These are phyloP conservation scores for Microctenopoma steveboyesi DNA, from an alignment of 2,797 vertebrate genomes.

Conservation along the genomic window DNA sequence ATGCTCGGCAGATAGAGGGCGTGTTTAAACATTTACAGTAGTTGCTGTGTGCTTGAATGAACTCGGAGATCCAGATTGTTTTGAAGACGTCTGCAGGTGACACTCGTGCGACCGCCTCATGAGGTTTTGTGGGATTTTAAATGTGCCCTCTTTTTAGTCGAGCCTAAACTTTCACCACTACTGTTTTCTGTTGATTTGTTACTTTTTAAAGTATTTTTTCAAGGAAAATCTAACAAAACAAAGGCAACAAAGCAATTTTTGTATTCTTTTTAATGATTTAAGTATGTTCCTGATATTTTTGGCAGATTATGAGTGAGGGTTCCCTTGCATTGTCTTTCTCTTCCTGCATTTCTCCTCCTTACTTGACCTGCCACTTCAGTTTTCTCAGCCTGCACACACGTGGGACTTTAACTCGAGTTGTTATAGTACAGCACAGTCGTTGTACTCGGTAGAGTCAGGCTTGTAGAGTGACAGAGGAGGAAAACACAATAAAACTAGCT, in stretches of 20 bases:
- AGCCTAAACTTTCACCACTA: constrained; percentile 37
- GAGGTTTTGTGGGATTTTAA: background rate
- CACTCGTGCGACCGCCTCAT: background rate
- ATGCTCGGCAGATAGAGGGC: constrained; percentile 11
- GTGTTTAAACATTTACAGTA: constrained; percentile 9
- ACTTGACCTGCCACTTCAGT: background rate
- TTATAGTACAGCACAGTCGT: constrained; percentile 1
- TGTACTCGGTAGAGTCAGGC: background rate
- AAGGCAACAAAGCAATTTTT: constrained; percentile 72
- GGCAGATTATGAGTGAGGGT: constrained; percentile 21
- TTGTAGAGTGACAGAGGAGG: background rate
- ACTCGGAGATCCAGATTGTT: background rate
- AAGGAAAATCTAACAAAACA: constrained; percentile 81
- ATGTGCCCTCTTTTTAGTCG: background rate
- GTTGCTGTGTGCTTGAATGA: background rate
- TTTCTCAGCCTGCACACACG: background rate
- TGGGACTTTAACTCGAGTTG: constrained; percentile 5
- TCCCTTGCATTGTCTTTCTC: constrained; percentile 21
- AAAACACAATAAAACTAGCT: constrained; percentile 14
- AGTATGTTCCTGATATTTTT: constrained; percentile 35
- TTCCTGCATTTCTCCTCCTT: constrained; percentile 13
- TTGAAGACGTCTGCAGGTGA: background rate
- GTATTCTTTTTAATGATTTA: constrained; percentile 70
- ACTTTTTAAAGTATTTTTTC: constrained; percentile 87
- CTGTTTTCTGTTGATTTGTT: constrained; percentile 81